Evolutionary conservation across 2,797 vertebrate genomes (phyloP), one percentile per base, ranked within the genome.

Genomic region (Chiroxiphia lanceolata): DNA sequence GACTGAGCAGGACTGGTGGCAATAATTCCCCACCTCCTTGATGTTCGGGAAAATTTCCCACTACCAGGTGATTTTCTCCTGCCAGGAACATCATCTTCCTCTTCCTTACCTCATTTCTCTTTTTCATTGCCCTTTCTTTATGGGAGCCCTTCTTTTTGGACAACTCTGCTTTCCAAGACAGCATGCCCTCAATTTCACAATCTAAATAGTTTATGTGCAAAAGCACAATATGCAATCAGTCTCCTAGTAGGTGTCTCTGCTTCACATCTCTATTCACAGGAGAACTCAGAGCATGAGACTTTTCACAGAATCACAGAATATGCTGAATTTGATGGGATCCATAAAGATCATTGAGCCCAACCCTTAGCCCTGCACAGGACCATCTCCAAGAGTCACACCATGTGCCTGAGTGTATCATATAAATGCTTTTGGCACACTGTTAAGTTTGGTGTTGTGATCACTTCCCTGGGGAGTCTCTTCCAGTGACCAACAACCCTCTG

Each of bases 61-160:
- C 29, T 36, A 22, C 19, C 5, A 53, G 12, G 6, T 15, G 5
- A 18, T 45, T 84, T 93, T 22, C 31, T 87, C 14, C 38, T 57
- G 8, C 18, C 31, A 34, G 29, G 17, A 40, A 47, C 1, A 6
- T 63, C 31, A 22, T 17, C 2, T 1, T 33, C 15, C 29, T 65
- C 27, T 76, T 89, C 40, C 29, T 57, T n/a, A 14, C 0, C 1
- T 10, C 12, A 6, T 12, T 82, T 65, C 42, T 61, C 18, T 83
- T 80, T 67, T 56, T 31, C 17, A 18, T 26, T 59, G 15, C 6
- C 25, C 22, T 15, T 78, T 57, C 64, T 85, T 69, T 67, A 59
- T 2, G 0, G 29, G 14, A 77, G 1, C 8, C 8, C 3, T 44
- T 72, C 29, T 54, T 61, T 59, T 40, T 1, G 6, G 34, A 10